phyloP scores from a whole-genome alignment of 2,888 invertebrate species.

The Hoplodrina ambigua region DNA sequence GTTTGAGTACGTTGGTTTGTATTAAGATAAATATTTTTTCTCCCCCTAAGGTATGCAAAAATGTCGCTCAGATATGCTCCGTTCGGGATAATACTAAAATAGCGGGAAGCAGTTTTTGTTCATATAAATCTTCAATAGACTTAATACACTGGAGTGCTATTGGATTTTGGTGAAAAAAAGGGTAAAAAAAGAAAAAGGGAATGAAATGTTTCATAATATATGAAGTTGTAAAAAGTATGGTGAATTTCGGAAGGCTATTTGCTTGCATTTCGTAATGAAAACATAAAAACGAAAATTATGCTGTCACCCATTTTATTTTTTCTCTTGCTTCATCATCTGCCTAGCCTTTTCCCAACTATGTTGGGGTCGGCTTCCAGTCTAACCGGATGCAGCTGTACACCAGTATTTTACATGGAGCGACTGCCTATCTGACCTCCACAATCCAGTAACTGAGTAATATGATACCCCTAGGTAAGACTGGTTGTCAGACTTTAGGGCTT shows the following conservation, averaged over 20 bases:
- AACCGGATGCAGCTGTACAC: too few relatives aligned
- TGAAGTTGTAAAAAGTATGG: slow-evolving; percentile 41
- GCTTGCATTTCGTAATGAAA: slow-evolving; percentile 38
- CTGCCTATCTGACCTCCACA: too few relatives aligned
- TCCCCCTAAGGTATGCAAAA: slow-evolving; percentile 88
- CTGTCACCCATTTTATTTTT: slow-evolving; percentile 10
- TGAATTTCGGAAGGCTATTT: slow-evolving; percentile 16
- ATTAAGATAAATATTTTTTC: slow-evolving; percentile 80
- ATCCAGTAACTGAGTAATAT: too few relatives aligned
- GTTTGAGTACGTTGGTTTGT: slow-evolving; percentile 67
- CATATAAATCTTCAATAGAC: slow-evolving; percentile 87
- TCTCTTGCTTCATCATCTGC: too few relatives aligned
- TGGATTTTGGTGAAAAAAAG: slow-evolving; percentile 67
- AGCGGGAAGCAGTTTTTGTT: slow-evolving; percentile 79
- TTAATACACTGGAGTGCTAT: slow-evolving; percentile 86
- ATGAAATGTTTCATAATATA: slow-evolving; percentile 56
- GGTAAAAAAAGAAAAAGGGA: slow-evolving; percentile 43
- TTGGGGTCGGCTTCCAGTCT: too few relatives aligned
- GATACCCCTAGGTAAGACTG: too few relatives aligned
- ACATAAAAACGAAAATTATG: slow-evolving; percentile 6
- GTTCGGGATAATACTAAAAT: slow-evolving; percentile 79
- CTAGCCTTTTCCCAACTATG: too few relatives aligned
- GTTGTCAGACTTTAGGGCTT: too few relatives aligned
- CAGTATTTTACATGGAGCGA: too few relatives aligned
- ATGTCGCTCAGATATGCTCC: slow-evolving; percentile 83